Conservation (phyloP, 2,797 vertebrate genomes). For the Vireo griseus region DNA sequence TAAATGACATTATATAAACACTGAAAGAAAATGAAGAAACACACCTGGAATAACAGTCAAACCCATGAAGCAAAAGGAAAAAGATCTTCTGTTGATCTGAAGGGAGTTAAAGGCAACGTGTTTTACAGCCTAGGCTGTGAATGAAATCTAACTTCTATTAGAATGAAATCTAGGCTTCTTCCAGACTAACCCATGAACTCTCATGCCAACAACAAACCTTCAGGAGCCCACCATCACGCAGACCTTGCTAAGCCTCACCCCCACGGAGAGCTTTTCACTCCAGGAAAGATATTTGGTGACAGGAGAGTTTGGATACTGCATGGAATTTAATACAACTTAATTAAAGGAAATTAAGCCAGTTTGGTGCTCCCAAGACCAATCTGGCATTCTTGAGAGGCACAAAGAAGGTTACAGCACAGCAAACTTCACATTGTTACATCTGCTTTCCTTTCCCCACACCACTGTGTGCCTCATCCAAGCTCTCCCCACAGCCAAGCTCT, state of each 20-base stretch:
- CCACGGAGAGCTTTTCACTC: not conserved
- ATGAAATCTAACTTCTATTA: not conserved
- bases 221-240: not conserved
- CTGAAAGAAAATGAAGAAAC: not conserved
- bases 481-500: not conserved
- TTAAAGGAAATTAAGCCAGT: not conserved
- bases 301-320: not conserved
- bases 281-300: not conserved
- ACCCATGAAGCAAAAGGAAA: not conserved
- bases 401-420: not conserved
- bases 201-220: not conserved
- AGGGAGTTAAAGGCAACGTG: not conserved
- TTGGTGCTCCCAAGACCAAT: not conserved
- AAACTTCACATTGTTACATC: not conserved
- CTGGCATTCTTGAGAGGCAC: not conserved
- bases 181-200: not conserved
- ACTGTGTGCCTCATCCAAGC: not conserved
- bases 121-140: not conserved
- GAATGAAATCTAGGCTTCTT: not conserved
- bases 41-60: slow-evolving; percentile 42
- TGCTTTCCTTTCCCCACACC: not conserved
- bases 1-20: not conserved
- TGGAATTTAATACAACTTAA: not conserved
- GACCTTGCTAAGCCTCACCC: not conserved
- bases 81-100: not conserved